phyloP scores from a whole-genome alignment of 1,140 invertebrate species.

The Dysdera silvatica region DNA sequence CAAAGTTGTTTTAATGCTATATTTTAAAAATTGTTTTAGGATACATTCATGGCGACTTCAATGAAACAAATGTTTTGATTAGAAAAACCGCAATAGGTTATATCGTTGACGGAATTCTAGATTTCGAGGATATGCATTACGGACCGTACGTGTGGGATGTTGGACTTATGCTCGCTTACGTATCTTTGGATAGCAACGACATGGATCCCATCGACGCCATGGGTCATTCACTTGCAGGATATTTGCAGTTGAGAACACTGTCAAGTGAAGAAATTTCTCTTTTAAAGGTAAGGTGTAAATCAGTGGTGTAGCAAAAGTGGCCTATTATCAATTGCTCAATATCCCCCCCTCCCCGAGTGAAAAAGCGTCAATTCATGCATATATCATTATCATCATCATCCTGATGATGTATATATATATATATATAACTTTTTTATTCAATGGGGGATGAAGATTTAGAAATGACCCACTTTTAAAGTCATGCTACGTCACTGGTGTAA shows the following conservation, averaged over 20 bases:
- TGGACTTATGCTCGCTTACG: slow-evolving; percentile 69
- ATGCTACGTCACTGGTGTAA: no score
- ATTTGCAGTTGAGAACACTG: slow-evolving; percentile 53
- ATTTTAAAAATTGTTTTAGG: slow-evolving; percentile 42
- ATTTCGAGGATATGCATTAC: slow-evolving; percentile 71
- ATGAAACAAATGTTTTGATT: slow-evolving; percentile 79
- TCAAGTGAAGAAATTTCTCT: slow-evolving; percentile 55
- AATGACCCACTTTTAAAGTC: background rate
- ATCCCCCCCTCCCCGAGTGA: no score
- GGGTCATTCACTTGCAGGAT: slow-evolving; percentile 66
- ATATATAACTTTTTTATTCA: background rate
- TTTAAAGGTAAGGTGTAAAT: slow-evolving; percentile 50
- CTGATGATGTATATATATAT: background rate
- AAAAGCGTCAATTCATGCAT: no score
- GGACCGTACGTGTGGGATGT: slow-evolving; percentile 71
- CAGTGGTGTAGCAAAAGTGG: background rate
- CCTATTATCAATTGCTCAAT: no score
- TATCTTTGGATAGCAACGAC: slow-evolving; percentile 59
- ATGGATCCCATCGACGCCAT: slow-evolving; percentile 51
- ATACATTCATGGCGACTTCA: slow-evolving; percentile 80
- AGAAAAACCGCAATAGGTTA: slow-evolving; percentile 38
- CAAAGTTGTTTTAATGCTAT: background rate
- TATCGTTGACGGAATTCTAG: slow-evolving; percentile 52
- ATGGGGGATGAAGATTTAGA: background rate
- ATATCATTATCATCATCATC: background rate